Base-by-base conservation (phyloP, 2,113 vertebrate genomes). In the Puma concolor region DNA sequence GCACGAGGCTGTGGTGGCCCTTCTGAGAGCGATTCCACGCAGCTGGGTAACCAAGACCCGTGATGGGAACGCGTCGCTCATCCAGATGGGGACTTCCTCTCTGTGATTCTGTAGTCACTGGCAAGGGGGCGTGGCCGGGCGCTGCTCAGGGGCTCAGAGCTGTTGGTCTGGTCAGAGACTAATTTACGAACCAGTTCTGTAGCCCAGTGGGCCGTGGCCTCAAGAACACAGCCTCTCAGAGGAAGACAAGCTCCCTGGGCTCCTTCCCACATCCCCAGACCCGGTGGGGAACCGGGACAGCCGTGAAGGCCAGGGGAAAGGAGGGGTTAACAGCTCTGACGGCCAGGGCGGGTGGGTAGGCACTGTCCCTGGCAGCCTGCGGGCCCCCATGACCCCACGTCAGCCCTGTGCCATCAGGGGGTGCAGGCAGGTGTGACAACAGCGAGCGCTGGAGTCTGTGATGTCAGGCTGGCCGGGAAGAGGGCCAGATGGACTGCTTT, bases 391-490 rank as follows among this genome's bases (percentile, higher is more conserved):
- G 74, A 52, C 57, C 88, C 12, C 0, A 1, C 25, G 50, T 71
- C 79, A 63, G 84, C 90, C 54, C 79, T 41, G 25, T 38, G 31
- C 80, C 48, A 50, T 64, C 88, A 10, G 33, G 5, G 41, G 92
- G 54, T 41, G 76, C 50, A 21, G 12, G 91, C 91, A 94, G 97
- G 77, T 85, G 76, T 64, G 94, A 94, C 77, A 76, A 29, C 88
- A 41, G 6, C 13, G 0, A 5, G 10, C 57, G 64, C 86, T 80
- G 86, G 83, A 91, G 84, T 50, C 54, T 38, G 52, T 96, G 95
- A 72, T 15, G 82, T 77, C 92, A 67, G 88, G 77, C 48, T 3
- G 77, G 31, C 92, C 0, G 27, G 97, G 95, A 94, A 17, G 52
- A 63, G 50, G 93, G 95, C 97, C 96, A 92, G 80, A 52, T 5